Evolutionary conservation across 2,888 invertebrate species (phyloP).

Genomic region (Aphodius granarius): DNA sequence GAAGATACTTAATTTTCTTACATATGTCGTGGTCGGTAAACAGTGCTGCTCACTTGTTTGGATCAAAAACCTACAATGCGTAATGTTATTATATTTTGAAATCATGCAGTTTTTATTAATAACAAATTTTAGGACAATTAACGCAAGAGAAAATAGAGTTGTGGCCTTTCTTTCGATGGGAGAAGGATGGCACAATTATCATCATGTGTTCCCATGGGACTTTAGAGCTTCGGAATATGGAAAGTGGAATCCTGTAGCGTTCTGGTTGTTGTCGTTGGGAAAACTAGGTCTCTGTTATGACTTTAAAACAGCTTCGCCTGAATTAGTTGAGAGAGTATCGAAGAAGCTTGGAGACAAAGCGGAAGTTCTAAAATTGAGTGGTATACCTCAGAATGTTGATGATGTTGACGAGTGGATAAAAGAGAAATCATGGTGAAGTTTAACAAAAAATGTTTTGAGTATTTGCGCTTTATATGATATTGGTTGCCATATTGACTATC

Average conservation of each 20-base stretch:
- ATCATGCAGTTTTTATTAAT: background rate
- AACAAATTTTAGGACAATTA: conserved; percentile 63
- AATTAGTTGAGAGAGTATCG: conserved; percentile 69
- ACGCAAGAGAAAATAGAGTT: conserved; percentile 74
- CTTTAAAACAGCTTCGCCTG: conserved; percentile 65
- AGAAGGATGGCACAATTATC: conserved; percentile 88
- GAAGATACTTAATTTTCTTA: conserved; percentile 74
- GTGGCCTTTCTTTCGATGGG: conserved; percentile 75
- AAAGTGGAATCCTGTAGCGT: conserved; percentile 61
- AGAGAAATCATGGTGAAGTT: background rate
- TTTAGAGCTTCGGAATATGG: conserved; percentile 88
- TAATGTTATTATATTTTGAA: conserved; percentile 41
- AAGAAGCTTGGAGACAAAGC: conserved; percentile 69
- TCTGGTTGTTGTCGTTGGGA: conserved; percentile 69
- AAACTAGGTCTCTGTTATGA: conserved; percentile 77
- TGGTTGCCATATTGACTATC: too few relatives aligned
- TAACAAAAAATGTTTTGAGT: too few relatives aligned
- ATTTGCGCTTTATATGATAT: too few relatives aligned
- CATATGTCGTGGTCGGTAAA: conserved; percentile 91
- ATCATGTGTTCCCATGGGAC: conserved; percentile 93
- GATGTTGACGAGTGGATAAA: background rate
- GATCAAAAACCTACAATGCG: conserved; percentile 74
- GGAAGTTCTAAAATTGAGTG: background rate
- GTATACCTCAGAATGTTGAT: background rate
- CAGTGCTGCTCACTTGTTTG: conserved; percentile 84